Evolutionary conservation across 1,140 invertebrate species (phyloP), one percentile per base, ranked within the genome.

Genomic region (Drosophila obscura): DNA sequence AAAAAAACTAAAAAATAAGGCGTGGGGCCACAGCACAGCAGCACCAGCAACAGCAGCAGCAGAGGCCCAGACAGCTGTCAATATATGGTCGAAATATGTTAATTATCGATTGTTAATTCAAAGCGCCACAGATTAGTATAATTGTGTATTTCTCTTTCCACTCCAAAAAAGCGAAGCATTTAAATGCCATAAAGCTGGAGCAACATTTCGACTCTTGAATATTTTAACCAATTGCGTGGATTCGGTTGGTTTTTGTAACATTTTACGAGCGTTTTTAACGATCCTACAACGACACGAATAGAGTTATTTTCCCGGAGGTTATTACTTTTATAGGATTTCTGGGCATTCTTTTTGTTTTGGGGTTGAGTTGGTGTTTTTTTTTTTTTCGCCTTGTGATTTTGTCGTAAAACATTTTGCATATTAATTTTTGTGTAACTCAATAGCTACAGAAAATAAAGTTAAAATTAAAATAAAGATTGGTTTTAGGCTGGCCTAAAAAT

Each of bases 91-190:
- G 44, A 46, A 80, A 77, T 85, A 85, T 76, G 72, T 61, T 53
- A 84, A 76, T 80, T 50, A 53, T 57, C 51, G 55, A 58, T 68
- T 67, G 59, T 69, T 82, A 68, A 68, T 67, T 67, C 45, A 61
- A 80, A 73, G 61, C 73, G 78, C 73, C 77, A 63, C 62, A 13
- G 62, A 76, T 75, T 78, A 80, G 72, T 75, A 53, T 75, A 75
- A 75, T 75, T 75, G 71, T 75, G 61, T 74, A 48, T 74, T 74
- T 74, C 71, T 74, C 51, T 74, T 74, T 46, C 15, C 53, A 35
- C 13, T 71, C 46, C n/a, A 51, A 72, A 72, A 73, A 13, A 39
- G 11, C 35, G 4, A 39, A 39, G 35, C 68, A 61, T 72, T 72
- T 72, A 52, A 52, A 22, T 41, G 67, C 31, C 68, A 48, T 65